Conservation (phyloP, 2,797 vertebrate species). For the Lithobates sylvaticus region DNA sequence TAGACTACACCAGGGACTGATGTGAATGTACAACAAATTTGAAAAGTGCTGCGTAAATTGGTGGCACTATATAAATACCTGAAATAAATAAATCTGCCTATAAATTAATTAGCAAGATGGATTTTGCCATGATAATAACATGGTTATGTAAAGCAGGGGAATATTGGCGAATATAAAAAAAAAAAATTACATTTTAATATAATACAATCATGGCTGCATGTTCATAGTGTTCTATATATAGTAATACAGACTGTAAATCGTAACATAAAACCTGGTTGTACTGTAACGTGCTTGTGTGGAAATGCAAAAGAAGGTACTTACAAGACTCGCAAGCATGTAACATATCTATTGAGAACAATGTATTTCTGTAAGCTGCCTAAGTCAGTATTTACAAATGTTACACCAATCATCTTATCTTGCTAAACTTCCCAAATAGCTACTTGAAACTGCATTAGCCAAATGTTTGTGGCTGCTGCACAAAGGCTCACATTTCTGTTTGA, state of each 20-base stretch:
- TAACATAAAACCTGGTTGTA: not conserved
- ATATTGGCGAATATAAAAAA: not conserved
- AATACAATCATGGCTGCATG: not conserved
- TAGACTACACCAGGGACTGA: no score
- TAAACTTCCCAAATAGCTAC: conserved; percentile 12
- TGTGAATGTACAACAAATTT: no score
- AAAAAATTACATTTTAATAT: not conserved
- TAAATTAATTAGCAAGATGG: not conserved
- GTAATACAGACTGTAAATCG: no score
- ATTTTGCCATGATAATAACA: not conserved
- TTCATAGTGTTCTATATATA: not conserved
- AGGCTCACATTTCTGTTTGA: conserved; percentile 33
- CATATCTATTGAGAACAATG: not conserved
- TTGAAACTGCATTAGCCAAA: conserved; percentile 16
- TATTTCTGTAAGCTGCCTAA: not conserved
- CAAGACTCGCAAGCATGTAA: not conserved
- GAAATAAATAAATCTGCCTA: no score
- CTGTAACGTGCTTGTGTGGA: not conserved
- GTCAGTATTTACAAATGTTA: conserved; percentile 15
- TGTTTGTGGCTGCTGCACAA: conserved; percentile 16
- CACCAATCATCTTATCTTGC: not conserved
- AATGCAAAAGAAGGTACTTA: not conserved
- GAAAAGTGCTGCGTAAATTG: no score
- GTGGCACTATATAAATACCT: no score
- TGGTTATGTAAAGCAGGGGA: not conserved